Evolutionary conservation across 2,888 invertebrate genomes (phyloP).

Genomic region (Xanthorhoe spadicearia): DNA sequence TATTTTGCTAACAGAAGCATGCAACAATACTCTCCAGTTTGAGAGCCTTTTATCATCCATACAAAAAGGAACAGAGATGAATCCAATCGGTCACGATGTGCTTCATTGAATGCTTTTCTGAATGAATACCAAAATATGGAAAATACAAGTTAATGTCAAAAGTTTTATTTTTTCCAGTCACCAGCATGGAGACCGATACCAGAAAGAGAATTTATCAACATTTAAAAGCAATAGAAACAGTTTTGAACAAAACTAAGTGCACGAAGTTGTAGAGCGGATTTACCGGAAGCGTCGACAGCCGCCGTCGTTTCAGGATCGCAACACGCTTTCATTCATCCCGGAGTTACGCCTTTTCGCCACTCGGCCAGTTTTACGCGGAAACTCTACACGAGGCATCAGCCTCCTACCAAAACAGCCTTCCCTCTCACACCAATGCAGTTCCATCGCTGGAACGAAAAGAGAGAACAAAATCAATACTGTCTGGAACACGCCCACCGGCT

Average conservation of each 20-base stretch:
- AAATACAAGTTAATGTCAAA: background rate
- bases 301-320: conserved; percentile 83
- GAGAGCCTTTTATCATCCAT: background rate
- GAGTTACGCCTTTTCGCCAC: conserved; percentile 70
- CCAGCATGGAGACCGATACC: conserved; percentile 10
- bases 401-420: conserved; percentile 66
- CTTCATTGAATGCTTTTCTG: background rate
- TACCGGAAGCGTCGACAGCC: conserved; percentile 83
- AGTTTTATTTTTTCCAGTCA: conserved; percentile 2
- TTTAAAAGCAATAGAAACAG: conserved; percentile 56
- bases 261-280: conserved; percentile 80
- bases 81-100: background rate
- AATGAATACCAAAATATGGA: background rate
- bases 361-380: conserved; percentile 73
- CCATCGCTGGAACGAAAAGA: conserved; percentile 65
- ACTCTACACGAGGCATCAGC: conserved; percentile 76
- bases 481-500: conserved; percentile 81
- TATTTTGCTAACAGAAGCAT: background rate
- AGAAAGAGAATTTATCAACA: conserved; percentile 37
- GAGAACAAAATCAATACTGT: conserved; percentile 82
- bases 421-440: conserved; percentile 59
- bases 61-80: background rate
- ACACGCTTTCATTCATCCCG: conserved; percentile 83
- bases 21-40: too few relatives aligned
- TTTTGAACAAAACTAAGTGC: conserved; percentile 79